Base-by-base conservation (phyloP, 2,797 vertebrate genomes). In the Muscicapa striata region DNA sequence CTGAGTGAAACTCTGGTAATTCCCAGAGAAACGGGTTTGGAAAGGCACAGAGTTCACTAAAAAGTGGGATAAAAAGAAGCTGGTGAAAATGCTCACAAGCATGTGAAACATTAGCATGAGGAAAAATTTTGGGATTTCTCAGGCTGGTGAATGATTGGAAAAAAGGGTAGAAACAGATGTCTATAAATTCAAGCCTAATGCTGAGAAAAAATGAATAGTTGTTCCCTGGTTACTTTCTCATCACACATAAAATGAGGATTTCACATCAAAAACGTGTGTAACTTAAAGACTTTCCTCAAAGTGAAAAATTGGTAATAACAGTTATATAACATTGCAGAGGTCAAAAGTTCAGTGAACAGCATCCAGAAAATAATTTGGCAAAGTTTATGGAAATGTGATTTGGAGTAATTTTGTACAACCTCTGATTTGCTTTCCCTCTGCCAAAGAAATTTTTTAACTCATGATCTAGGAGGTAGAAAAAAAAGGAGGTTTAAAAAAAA, bases 201-300 rank as follows among this genome's bases (percentile, higher is more conserved):
- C n/a, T 29, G 36, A 84, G 58, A 72, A 89, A 76, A 29, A 61
- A 23, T 11, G 46, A 68, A 20, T 11, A 69, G 30, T 10, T 46
- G 48, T 8, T 69, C 48, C 48, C 22, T 2, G 0, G 48, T 77
- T 54, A 48, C 19, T 67, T 34, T 70, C 52, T 49, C 0, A 0
- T 61, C 70, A 85, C 14, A 73, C 6, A 46, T 49, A 87, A 94
- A 91, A 63, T 32, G 2, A 66, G 26, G 10, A 77, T 91, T 85
- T 69, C 32, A 10, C 57, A 78, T 32, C 43, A 74, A 81, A 79
- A 72, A 16, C n/a, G 1, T 1, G 0, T 20, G 13, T 32, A 51
- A 82, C 62, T 89, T 51, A 59, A 80, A 74, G 67, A 54, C 21
- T 70, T 90, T 58, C 67, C 43, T 22, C 10, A 8, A 20, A 45